phyloP scores from a whole-genome alignment of 2,113 vertebrate genomes.

The human region DNA sequence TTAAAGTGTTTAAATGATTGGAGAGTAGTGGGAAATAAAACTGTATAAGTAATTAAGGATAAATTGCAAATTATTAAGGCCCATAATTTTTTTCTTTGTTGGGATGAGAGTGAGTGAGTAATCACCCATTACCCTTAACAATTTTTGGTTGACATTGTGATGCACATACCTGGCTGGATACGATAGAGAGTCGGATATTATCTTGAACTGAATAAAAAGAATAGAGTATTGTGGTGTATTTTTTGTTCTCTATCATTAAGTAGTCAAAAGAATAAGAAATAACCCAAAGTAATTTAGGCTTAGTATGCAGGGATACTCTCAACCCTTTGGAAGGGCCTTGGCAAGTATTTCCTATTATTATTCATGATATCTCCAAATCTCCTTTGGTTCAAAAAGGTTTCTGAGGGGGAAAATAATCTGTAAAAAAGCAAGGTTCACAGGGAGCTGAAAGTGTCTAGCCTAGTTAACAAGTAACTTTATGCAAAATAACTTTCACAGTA shows the following conservation, averaged over 20 bases:
- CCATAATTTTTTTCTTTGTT: neutral
- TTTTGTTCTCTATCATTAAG: constrained; percentile 23
- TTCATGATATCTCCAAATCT: neutral
- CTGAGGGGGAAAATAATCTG: neutral
- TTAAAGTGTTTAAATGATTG: neutral
- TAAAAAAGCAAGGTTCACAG: neutral
- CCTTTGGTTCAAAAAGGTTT: constrained; percentile 6
- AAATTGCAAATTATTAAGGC: neutral
- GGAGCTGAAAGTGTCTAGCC: constrained; percentile 3
- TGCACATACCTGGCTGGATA: neutral
- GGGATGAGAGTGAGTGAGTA: neutral
- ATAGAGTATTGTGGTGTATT: neutral
- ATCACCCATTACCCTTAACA: neutral
- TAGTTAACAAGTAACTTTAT: constrained; percentile 39
- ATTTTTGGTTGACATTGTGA: neutral
- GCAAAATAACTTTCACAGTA: constrained; percentile 49
- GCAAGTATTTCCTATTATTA: neutral
- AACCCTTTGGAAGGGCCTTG: neutral
- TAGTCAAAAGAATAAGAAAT: neutral
- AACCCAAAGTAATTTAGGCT: neutral
- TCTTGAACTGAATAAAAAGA: neutral
- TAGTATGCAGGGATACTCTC: neutral
- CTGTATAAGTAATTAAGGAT: neutral
- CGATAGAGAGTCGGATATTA: neutral
- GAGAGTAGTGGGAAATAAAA: neutral